Percentiles rank a stretch among this genome's conserved stretches.
Evolutionary conservation across 1,140 invertebrate genomes (phyloP).

Genomic region (Araneus ventricosus): DNA sequence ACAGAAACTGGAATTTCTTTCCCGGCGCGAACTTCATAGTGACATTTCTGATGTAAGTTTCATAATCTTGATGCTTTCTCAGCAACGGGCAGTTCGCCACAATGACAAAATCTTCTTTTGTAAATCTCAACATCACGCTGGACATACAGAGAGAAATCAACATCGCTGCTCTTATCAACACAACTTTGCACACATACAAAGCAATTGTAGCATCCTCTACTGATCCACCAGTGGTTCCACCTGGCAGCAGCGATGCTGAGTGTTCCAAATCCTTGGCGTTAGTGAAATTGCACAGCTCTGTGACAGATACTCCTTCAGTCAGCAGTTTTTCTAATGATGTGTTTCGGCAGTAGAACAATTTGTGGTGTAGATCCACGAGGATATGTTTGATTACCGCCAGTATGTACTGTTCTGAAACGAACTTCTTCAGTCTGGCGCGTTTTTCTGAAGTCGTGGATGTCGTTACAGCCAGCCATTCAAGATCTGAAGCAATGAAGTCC

Average conservation of each 20-base stretch:
- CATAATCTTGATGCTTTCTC: slow-evolving; percentile 5
- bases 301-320: not conserved
- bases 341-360: slow-evolving; percentile 32
- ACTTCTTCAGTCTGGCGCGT: not conserved
- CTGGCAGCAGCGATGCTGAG: not conserved
- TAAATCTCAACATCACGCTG: not conserved
- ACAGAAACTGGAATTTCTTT: slow-evolving; percentile 52
- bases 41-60: slow-evolving; percentile 38
- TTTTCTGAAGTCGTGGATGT: not conserved
- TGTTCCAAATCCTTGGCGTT: slow-evolving; percentile 16
- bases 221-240: slow-evolving; percentile 17
- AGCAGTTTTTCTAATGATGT: not conserved
- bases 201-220: slow-evolving; percentile 51
- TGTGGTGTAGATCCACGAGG: not conserved
- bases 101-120: slow-evolving; percentile 40
- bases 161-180: not conserved
- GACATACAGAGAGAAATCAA: slow-evolving; percentile 11
- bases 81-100: slow-evolving; percentile 6
- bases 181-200: not conserved
- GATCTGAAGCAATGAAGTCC: slow-evolving; percentile 35
- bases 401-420: not conserved
- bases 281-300: not conserved
- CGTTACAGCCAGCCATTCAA: slow-evolving; percentile 1
- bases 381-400: slow-evolving; percentile 36
- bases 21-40: not conserved